Percentiles rank a stretch among this genome's conserved stretches.
Conservation (phyloP, 1,140 invertebrate genomes). For the Calephelis nemesis region DNA sequence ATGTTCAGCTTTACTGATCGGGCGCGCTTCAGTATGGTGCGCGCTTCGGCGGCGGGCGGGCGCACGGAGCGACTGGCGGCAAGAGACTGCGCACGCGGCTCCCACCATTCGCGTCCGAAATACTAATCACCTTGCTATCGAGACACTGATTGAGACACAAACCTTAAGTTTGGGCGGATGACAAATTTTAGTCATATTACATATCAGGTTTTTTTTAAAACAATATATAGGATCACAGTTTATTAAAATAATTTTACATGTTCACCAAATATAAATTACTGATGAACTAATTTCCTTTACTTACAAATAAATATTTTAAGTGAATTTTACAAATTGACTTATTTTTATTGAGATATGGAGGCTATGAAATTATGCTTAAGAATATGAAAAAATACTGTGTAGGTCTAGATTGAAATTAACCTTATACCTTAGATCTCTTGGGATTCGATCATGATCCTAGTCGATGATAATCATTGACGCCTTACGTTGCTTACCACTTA, state of each 20-base stretch:
- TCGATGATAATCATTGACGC: too few species aligned
- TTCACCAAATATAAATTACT: too few species aligned
- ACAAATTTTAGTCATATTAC: slow-evolving; percentile 1
- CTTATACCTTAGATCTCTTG: too few species aligned
- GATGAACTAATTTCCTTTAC: too few species aligned
- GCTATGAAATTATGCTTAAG: too few species aligned
- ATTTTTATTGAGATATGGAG: too few species aligned
- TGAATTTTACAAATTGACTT: not conserved
- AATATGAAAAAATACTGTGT: too few species aligned
- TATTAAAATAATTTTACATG: not conserved
- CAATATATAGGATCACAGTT: not conserved
- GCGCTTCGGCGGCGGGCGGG: slow-evolving; percentile 52
- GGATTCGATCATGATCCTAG: too few species aligned
- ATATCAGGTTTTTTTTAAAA: not conserved
- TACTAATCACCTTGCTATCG: slow-evolving; percentile 75
- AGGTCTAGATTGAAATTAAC: too few species aligned
- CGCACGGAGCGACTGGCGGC: slow-evolving; percentile 59
- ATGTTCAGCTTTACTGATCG: slow-evolving; percentile 21
- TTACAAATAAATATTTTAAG: too few species aligned
- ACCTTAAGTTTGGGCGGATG: slow-evolving; percentile 43
- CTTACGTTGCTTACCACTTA: too few species aligned
- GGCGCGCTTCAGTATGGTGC: slow-evolving; percentile 46
- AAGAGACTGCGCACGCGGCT: slow-evolving; percentile 66
- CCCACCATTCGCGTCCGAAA: slow-evolving; percentile 66
- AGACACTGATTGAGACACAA: slow-evolving; percentile 50